Evolutionary conservation across 1,140 invertebrate genomes (phyloP), one percentile per base, ranked within the genome.

Genomic region (Pemphigus obesinymphae): DNA sequence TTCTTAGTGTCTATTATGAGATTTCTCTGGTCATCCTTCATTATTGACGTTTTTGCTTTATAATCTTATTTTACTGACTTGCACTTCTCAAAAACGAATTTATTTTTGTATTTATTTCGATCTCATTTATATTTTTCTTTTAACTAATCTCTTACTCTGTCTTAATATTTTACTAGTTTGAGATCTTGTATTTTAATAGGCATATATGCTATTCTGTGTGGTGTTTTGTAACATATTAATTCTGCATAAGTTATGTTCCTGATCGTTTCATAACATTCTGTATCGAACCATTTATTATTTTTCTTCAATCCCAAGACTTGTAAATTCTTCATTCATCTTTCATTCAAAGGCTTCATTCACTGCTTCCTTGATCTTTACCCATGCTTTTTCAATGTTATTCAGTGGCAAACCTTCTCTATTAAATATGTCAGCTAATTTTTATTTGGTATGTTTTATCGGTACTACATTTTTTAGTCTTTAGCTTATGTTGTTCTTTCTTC

Each of bases 141-240:
- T 72, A 20, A 0, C 15, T 70, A 45, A 43, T 72, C 23, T 45
- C 11, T 72, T 72, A 72, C 8, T 70, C 37, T 70, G 66, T 43
- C 37, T 40, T 23, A 70, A 70, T 70, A 70, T 70, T 70, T 70
- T 70, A 70, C 68, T 45, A 40, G 68, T 31, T 45, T 45, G 43
- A 40, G 11, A 29, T 23, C 68, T 72, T 45, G 68, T 23, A 23
- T 45, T 72, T 45, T 72, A 11, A 72, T 45, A 45, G 1, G 20
- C 23, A 4, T 72, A 15, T 45, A 72, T 72, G 4, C 29, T 72
- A 37, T 45, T 23, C 23, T 72, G 4, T 26, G 23, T 72, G 29
- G 37, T 11, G 40, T 45, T 72, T 45, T 72, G 40, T 72, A 58
- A 58, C 11, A 29, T 15, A 23, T 58, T 29, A 58, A 58, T 58